These are phyloP conservation scores for Typhlichthys subterraneus DNA, from an alignment of 2,797 vertebrate genomes.

Conservation along the genomic window DNA sequence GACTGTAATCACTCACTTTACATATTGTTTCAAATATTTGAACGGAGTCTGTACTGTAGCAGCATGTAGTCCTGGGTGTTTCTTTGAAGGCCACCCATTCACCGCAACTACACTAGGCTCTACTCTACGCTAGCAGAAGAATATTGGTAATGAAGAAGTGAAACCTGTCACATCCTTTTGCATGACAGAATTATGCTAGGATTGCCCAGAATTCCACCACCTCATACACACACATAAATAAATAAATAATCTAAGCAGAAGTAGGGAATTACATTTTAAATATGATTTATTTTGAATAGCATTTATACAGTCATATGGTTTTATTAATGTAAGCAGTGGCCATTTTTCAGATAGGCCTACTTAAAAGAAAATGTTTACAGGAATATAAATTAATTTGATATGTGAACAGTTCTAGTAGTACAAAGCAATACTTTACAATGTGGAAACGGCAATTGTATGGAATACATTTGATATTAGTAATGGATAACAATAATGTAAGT, in stretches of 20 bases:
- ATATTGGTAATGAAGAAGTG: conserved; percentile 10
- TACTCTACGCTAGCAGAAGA: background rate
- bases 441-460: background rate
- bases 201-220: background rate
- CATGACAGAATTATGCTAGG: conserved; percentile 3
- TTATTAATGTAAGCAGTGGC: conserved; percentile 18
- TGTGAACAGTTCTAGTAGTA: too few species aligned
- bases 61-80: background rate
- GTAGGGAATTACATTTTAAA: conserved; percentile 1
- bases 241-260: conserved; percentile 1
- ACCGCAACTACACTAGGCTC: background rate
- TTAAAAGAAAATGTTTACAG: conserved; percentile 8
- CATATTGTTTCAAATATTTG: background rate
- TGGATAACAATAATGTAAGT: too few species aligned
- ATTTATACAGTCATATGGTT: conserved; percentile 21
- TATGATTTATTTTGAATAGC: conserved; percentile 17
- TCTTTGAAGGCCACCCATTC: background rate
- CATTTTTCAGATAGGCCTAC: conserved; percentile 7
- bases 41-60: background rate
- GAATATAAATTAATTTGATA: background rate
- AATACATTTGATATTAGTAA: background rate
- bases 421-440: background rate
- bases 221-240: background rate
- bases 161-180: conserved; percentile 21
- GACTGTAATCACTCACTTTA: conserved; percentile 5